phyloP scores from a whole-genome alignment of 2,113 vertebrate species.

The Pristiophorus japonicus region DNA sequence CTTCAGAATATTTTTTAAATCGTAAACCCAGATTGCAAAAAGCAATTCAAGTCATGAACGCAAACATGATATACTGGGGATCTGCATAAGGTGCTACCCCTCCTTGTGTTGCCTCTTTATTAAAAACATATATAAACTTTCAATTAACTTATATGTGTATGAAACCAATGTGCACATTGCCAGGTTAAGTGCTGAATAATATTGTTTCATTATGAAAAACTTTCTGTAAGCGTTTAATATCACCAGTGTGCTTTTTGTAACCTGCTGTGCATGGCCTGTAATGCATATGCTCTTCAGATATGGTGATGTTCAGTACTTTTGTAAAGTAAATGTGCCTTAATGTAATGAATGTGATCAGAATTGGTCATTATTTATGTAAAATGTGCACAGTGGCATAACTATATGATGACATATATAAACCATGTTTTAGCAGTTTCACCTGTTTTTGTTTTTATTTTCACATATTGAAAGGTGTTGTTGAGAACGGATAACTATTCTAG shows the following conservation, averaged over 20 bases:
- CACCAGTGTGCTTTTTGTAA: background rate
- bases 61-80: background rate
- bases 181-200: constrained; percentile 21
- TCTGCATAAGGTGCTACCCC: background rate
- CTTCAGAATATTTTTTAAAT: constrained; percentile 14
- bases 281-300: background rate
- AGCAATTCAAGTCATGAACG: constrained; percentile 10
- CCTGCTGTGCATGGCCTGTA: background rate
- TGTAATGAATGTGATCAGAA: background rate
- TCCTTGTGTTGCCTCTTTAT: background rate
- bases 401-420: background rate
- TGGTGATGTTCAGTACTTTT: constrained; percentile 16
- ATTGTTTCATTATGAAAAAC: background rate
- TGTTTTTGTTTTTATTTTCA: background rate
- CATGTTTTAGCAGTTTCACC: background rate
- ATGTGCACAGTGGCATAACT: constrained; percentile 24
- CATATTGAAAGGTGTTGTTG: background rate
- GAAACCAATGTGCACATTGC: background rate
- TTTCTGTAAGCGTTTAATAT: background rate
- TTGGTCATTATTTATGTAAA: background rate
- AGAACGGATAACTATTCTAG: background rate
- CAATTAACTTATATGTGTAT: background rate
- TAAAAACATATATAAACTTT: background rate
- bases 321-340: constrained; percentile 29
- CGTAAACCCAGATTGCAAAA: background rate